phyloP scores from a whole-genome alignment of 2,888 invertebrate genomes.

The Nebria salina region DNA sequence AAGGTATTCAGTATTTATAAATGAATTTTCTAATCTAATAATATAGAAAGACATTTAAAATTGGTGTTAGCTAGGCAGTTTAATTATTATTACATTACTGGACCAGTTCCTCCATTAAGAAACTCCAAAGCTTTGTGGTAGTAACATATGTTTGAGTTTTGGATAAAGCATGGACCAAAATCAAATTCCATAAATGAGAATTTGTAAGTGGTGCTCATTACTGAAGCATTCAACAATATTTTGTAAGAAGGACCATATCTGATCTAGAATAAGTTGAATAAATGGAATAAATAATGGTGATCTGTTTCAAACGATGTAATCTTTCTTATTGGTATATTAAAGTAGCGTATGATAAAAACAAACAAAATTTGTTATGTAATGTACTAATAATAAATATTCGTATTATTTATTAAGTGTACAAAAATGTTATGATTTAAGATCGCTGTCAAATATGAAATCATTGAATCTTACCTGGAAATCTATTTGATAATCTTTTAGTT shows the following conservation, averaged over 20 bases:
- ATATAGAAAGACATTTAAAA: background rate
- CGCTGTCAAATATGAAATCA: background rate
- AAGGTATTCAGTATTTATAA: constrained; percentile 64
- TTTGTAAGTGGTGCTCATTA: constrained; percentile 67
- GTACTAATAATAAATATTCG: background rate
- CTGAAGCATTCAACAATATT: constrained; percentile 68
- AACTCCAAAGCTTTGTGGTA: constrained; percentile 61
- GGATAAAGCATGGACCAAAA: constrained; percentile 74
- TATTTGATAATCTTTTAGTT: constrained; percentile 47
- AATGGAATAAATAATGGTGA: background rate
- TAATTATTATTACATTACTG: constrained; percentile 54
- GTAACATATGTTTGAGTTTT: constrained; percentile 64
- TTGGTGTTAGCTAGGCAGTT: background rate
- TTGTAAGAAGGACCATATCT: constrained; percentile 73
- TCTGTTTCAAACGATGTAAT: too few species aligned
- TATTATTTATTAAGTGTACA: background rate
- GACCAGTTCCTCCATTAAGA: constrained; percentile 57
- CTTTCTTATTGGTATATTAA: too few species aligned
- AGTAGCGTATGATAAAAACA: too few species aligned
- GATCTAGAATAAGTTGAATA: constrained; percentile 63
- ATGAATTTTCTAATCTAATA: constrained; percentile 66
- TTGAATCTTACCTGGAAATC: constrained; percentile 44
- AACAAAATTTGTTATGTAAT: too few species aligned
- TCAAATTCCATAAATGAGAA: constrained; percentile 72
- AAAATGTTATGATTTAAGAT: background rate